phyloP scores from a whole-genome alignment of 92 coral and sea anemone species.

The Desmophyllum pertusum region DNA sequence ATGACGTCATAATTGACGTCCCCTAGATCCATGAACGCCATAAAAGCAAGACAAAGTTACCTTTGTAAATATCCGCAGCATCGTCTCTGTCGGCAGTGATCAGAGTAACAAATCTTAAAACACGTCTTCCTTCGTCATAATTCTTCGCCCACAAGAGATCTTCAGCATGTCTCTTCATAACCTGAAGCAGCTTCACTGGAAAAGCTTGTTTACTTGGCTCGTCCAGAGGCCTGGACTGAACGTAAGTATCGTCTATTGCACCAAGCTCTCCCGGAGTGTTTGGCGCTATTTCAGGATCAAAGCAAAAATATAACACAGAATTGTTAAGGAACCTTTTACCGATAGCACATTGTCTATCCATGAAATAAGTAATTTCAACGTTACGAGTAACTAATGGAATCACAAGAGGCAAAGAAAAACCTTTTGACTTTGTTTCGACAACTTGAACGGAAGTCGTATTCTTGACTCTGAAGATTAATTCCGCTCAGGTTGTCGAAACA shows the following conservation, averaged over 20 bases:
- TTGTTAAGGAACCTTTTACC: too few species aligned
- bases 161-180: neutral
- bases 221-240: neutral
- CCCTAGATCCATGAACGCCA: too few species aligned
- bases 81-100: neutral
- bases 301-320: neutral
- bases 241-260: neutral
- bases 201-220: neutral
- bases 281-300: neutral
- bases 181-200: neutral
- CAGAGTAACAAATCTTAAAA: neutral
- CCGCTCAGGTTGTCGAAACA: too few species aligned
- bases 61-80: neutral
- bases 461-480: too few species aligned
- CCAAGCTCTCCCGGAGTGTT: neutral
- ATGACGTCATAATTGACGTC: too few species aligned
- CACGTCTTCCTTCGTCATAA: neutral
- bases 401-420: too few species aligned
- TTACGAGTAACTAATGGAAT: too few species aligned
- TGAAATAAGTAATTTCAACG: too few species aligned
- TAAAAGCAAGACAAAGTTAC: too few species aligned
- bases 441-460: too few species aligned
- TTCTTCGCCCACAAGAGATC: neutral
- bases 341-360: too few species aligned
- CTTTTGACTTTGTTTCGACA: too few species aligned